Percentiles rank a stretch among this genome's conserved stretches.
These are phyloP conservation scores for Eulemur rufifrons DNA, from an alignment of 2,113 vertebrate genomes.

Conservation along the genomic window DNA sequence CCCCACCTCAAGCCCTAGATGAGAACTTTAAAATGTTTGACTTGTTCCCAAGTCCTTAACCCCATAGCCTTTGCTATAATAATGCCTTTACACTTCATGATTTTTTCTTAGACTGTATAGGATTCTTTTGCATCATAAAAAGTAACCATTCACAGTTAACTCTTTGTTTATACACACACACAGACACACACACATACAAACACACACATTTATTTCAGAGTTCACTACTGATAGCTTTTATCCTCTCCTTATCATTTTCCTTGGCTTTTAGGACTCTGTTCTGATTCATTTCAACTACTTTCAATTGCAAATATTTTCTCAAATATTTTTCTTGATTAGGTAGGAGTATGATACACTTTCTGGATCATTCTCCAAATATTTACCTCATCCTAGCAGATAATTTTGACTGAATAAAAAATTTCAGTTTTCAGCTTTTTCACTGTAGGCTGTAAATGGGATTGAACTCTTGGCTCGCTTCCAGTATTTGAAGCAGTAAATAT, in stretches of 20 bases:
- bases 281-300: background rate
- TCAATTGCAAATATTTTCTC: background rate
- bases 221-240: background rate
- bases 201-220: background rate
- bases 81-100: background rate
- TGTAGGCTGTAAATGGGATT: background rate
- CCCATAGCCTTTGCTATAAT: background rate
- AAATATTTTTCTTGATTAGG: background rate
- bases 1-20: background rate
- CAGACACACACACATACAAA: rapidly evolving
- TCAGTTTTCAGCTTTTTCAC: background rate
- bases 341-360: background rate
- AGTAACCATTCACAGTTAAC: background rate
- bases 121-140: rapidly evolving
- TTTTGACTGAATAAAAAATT: background rate
- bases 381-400: background rate
- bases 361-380: background rate
- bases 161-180: background rate
- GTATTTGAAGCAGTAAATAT: background rate
- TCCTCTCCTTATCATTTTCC: background rate
- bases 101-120: background rate
- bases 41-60: background rate
- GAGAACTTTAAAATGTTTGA: background rate
- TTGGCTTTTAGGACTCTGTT: background rate
- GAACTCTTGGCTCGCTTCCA: background rate